These are phyloP conservation scores for Mamestra brassicae DNA, from an alignment of 2,888 invertebrate species.

Conservation along the genomic window DNA sequence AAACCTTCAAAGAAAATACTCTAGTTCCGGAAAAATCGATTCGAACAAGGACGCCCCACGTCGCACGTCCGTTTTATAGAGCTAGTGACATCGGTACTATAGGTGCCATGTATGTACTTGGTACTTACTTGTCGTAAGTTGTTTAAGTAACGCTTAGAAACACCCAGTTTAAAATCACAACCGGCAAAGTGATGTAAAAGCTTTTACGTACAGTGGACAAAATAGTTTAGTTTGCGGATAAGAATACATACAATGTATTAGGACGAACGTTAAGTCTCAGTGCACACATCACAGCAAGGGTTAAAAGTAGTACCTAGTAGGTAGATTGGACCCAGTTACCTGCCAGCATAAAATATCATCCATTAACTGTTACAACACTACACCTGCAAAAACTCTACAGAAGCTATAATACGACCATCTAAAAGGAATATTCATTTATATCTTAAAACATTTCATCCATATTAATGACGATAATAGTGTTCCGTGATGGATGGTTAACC, in stretches of 20 bases:
- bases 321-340: too few relatives aligned
- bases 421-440: not conserved
- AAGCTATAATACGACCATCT: not conserved
- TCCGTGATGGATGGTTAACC: conserved; percentile 31
- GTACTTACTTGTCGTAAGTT: conserved; percentile 2
- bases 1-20: conserved; percentile 10
- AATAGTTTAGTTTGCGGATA: not conserved
- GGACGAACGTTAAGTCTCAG: too few relatives aligned
- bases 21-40: conserved; percentile 43
- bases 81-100: conserved; percentile 10
- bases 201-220: conserved; percentile 7
- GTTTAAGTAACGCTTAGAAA: conserved; percentile 24
- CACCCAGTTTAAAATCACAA: conserved; percentile 26
- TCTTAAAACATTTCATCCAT: conserved; percentile 19
- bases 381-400: too few relatives aligned
- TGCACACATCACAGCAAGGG: too few relatives aligned
- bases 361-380: too few relatives aligned
- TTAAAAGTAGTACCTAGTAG: too few relatives aligned
- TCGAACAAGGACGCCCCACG: conserved; percentile 24
- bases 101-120: conserved; percentile 1
- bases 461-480: conserved; percentile 29
- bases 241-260: too few relatives aligned
- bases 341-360: too few relatives aligned
- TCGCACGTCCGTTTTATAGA: conserved; percentile 7
- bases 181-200: not conserved